A percentile compares a stretch with the other conserved stretches of the same genome.
Conservation (phyloP, 2,113 vertebrate species). For the Lasiurus borealis region DNA sequence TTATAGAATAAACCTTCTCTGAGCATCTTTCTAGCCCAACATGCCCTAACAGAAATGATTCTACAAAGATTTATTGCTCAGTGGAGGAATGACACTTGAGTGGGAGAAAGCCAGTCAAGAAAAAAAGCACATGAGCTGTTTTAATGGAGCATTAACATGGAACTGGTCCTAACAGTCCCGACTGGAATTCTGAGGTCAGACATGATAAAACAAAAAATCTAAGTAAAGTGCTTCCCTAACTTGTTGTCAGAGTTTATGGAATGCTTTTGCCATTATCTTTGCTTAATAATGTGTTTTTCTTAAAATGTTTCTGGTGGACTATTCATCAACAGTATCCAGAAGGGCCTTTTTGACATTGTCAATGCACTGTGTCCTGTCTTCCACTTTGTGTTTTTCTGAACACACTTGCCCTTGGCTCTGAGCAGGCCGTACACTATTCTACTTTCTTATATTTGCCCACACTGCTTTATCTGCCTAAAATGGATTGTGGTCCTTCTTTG, state of each 20-base stretch:
- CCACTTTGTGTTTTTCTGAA: slow-evolving; percentile 10
- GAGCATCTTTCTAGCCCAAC: neutral
- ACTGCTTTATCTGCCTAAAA: neutral
- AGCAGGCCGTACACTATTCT: neutral
- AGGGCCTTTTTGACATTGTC: slow-evolving; percentile 23
- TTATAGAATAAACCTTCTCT: slow-evolving; percentile 13
- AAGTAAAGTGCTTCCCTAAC: neutral
- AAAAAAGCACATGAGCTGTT: neutral
- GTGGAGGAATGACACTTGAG: neutral
- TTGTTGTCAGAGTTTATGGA: neutral
- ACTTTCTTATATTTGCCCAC: neutral
- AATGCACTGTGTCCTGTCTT: neutral
- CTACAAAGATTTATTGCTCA: neutral
- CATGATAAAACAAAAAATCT: neutral
- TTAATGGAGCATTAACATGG: slow-evolving; percentile 1
- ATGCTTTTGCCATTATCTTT: neutral
- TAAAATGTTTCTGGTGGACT: neutral
- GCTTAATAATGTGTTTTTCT: neutral
- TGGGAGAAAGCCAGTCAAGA: neutral
- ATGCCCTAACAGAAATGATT: neutral
- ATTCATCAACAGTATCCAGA: neutral
- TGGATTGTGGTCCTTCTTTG: neutral
- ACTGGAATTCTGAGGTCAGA: neutral
- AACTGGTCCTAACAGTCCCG: neutral
- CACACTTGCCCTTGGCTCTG: neutral